Conservation (phyloP, 2,113 vertebrate species). For the Lepidiolamprologus cunningtoni region DNA sequence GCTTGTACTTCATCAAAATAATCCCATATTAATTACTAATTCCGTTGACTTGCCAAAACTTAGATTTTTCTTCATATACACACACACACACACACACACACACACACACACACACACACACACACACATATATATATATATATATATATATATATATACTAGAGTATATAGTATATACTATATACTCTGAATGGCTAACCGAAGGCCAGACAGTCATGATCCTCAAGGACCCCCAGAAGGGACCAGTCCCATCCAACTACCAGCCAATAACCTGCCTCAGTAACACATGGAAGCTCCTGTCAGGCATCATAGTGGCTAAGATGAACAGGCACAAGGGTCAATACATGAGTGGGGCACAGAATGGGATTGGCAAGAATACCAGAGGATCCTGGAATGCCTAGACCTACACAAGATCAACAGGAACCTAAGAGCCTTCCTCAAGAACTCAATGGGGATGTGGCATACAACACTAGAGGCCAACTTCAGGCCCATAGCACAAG, state of each 20-base stretch:
- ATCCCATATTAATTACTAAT: not conserved
- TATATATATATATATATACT: too few relatives aligned
- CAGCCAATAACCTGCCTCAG: too few relatives aligned
- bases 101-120: rapidly evolving
- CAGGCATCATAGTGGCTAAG: not conserved
- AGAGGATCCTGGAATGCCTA: not conserved
- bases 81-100: not conserved
- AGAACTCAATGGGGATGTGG: not conserved
- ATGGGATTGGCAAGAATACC: not conserved
- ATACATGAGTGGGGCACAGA: not conserved
- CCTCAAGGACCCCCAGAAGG: not conserved
- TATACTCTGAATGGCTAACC: not conserved
- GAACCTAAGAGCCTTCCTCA: not conserved
- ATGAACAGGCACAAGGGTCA: not conserved
- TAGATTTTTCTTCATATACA: not conserved
- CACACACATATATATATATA: too few relatives aligned
- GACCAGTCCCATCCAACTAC: too few relatives aligned
- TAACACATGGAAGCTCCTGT: too few relatives aligned
- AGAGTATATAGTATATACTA: too few relatives aligned
- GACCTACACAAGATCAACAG: not conserved
- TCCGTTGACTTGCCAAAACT: not conserved
- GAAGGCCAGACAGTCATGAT: not conserved
- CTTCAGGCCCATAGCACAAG: rapidly evolving
- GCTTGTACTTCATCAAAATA: not conserved
- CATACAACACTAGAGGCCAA: not conserved